Evolutionary conservation across 2,797 vertebrate species (phyloP).

Genomic region (Prunella strophiata): DNA sequence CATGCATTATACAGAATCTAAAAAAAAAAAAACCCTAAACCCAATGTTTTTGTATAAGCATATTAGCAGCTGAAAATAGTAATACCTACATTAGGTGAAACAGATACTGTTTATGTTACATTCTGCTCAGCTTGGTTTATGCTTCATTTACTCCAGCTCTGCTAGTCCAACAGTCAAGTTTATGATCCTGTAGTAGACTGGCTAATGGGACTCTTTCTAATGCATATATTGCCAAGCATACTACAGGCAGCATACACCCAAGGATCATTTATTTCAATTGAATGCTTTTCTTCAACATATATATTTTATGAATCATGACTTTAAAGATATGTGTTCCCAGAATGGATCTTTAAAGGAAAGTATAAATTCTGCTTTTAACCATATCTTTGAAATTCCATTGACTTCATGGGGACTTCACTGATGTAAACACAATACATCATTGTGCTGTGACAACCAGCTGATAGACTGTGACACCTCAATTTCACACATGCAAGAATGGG

Average conservation of each 20-base stretch:
- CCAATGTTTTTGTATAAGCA: not conserved
- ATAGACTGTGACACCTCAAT: not conserved
- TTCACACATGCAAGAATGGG: not conserved
- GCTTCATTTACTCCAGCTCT: not conserved
- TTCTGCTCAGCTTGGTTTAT: not conserved
- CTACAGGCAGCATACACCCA: not conserved
- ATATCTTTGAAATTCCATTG: not conserved
- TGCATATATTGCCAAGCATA: not conserved
- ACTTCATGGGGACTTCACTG: not conserved
- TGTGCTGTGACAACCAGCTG: not conserved
- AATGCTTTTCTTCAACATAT: not conserved
- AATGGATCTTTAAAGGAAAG: not conserved
- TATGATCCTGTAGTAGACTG: not conserved
- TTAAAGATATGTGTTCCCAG: not conserved
- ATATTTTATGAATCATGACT: not conserved
- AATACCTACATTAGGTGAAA: not conserved
- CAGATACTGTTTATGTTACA: not conserved
- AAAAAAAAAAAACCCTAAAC: rapidly evolving
- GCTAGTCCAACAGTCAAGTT: not conserved
- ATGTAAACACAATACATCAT: not conserved
- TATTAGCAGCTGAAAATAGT: not conserved
- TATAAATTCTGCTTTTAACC: not conserved
- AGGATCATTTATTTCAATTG: constrained; percentile 17
- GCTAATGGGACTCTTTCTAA: not conserved
- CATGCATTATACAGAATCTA: not conserved